Base-by-base conservation (phyloP, 2,888 invertebrate species). In the Lamellibrachia columna region DNA sequence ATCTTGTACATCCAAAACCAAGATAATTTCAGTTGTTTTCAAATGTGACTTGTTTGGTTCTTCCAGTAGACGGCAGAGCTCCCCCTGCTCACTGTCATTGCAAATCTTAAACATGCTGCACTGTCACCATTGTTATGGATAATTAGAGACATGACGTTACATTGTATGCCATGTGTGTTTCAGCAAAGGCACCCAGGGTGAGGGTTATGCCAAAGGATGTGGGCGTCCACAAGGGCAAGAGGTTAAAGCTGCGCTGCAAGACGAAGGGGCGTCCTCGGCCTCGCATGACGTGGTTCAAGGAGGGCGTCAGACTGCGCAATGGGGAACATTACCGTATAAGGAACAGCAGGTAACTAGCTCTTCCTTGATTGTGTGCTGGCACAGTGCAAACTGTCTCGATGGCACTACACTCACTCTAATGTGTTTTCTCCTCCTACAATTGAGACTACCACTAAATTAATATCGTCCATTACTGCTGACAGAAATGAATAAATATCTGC, bases 311-410 rank as follows among this genome's bases (percentile, higher is more conserved):
- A 75, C 75, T 75, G 75, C 75, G 75, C 75, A 75, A 75, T 75
- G 75, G 75, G 75, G 75, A 75, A 75, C 75, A 75, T 75, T 75
- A 75, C 75, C 75, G 75, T 75, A 75, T 75, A 75, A 75, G 75
- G 75, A 75, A 75, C 22, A 75, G 75, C 75, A 75, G 75, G 75
- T 75, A 75, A 75, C 11, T 75, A 75, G n/a, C 11, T 75, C n/a
- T n/a, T 11, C 75, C 75, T 75, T 75, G 15, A 75, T 75, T n/a
- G 6, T 75, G 11, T 6, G 4, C n/a, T 11, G 4, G 75, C n/a
- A n/a, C 22, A 75, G 75, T 75, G 75, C 22, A 75, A 75, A 22
- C 75, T 22, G 22, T 75, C 75, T n/a, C 22, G 15, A 8, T 15
- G 15, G 15, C 7, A 58, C n/a, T 15, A 75, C 75, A 22, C n/a